Base-by-base conservation (phyloP, 2,797 vertebrate species). In the Lycodopsis pacificus region DNA sequence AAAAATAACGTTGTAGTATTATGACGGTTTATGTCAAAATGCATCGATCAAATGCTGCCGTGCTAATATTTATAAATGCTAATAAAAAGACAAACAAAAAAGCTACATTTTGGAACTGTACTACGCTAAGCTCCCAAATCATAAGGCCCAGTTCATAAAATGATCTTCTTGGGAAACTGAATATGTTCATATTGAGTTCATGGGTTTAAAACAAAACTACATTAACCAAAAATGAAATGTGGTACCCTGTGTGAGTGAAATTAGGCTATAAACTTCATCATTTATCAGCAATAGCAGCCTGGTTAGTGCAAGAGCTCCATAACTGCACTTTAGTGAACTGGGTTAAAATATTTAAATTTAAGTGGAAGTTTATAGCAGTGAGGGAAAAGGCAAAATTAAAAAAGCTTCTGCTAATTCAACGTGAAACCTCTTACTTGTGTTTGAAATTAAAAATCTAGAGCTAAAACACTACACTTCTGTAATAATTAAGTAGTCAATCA, bases 1-100 rank as follows among this genome's bases (percentile, higher is more conserved):
- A 4, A 0, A 15, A 34, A 13, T 2, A 0, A 15, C 4, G 4
- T 7, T 15, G 25, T 34, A 15, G 15, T 15, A 12, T 25, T 13
- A 7, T 49, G n/a, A 42, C 13, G 22, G 8, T 1, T 38, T 10
- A 0, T 27, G 4, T 34, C 38, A 56, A 67, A 30, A 12, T 3
- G 6, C 11, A 42, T 20, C 19, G 1, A 57, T n/a, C 2, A 38
- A 51, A 51, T 10, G 4, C 9, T 4, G 20, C 25, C 13, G 8
- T n/a, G 54, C 20, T 42, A 3, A 44, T 14, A 20, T 30, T 5
- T 22, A n/a, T 3, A 36, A 36, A 38, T 61, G 11, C 7, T 1
- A 15, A 25, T 27, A 65, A n/a, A 42, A 5, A 4, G 6, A 53
- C 36, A 53, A 6, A 8, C 25, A 25, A 5, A 69, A 69, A 32